A percentile compares a stretch with the other conserved stretches of the same genome.
phyloP scores from a whole-genome alignment of 2,888 invertebrate species.

The Cabera pusaria region DNA sequence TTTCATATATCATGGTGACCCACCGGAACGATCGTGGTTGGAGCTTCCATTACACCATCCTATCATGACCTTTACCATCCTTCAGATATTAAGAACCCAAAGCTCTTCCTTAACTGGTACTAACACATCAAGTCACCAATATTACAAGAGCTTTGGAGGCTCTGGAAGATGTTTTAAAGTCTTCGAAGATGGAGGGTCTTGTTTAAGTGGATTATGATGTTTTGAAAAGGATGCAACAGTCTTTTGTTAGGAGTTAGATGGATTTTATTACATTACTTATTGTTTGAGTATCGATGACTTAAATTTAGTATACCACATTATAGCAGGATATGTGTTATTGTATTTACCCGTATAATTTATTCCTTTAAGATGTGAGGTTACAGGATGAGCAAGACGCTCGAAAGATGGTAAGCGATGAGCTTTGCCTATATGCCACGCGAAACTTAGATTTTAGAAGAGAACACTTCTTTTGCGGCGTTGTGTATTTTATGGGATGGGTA shows the following conservation, averaged over 20 bases:
- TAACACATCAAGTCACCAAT: slow-evolving; percentile 34
- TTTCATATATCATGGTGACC: slow-evolving; percentile 64
- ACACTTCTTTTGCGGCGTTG: no score
- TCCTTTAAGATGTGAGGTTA: no score
- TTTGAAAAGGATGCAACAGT: slow-evolving; percentile 38
- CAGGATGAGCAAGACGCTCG: no score
- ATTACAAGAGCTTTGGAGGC: slow-evolving; percentile 4
- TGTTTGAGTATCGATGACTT: slow-evolving; percentile 22
- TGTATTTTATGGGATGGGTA: no score
- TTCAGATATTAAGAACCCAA: slow-evolving; percentile 1
- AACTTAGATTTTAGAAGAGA: no score
- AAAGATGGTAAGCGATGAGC: no score
- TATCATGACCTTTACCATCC: slow-evolving; percentile 32
- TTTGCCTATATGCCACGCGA: no score
- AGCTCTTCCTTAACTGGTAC: slow-evolving; percentile 24
- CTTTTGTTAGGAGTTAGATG: slow-evolving; percentile 38
- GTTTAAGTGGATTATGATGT: no score
- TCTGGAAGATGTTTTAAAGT: neutral
- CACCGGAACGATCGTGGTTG: slow-evolving; percentile 72
- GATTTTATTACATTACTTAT: slow-evolving; percentile 29
- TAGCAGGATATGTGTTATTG: no score
- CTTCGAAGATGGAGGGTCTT: slow-evolving; percentile 9
- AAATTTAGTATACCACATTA: no score
- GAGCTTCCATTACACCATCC: slow-evolving; percentile 58
- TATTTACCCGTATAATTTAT: no score